Evolutionary conservation across 2,797 vertebrate genomes (phyloP).

Genomic region (Centroberyx gerrardi): DNA sequence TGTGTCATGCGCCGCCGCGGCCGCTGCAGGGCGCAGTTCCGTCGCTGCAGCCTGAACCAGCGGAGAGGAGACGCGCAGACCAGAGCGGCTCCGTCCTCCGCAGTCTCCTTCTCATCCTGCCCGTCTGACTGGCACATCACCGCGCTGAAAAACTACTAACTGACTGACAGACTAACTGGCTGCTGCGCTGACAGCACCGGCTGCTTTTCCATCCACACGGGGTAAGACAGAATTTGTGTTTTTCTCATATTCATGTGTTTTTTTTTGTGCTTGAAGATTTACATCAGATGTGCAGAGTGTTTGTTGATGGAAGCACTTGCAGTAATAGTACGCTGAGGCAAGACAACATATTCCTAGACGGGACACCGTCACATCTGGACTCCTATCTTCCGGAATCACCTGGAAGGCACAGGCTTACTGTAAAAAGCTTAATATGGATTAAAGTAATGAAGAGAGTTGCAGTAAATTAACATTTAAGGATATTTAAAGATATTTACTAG

Average conservation of each 20-base stretch:
- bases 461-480: background rate
- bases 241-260: background rate
- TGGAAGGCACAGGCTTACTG: background rate
- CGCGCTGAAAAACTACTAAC: conserved; percentile 9
- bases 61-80: conserved; percentile 53
- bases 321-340: conserved; percentile 30
- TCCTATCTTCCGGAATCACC: background rate
- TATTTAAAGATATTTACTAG: conserved; percentile 2
- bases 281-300: conserved; percentile 32
- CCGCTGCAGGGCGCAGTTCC: conserved; percentile 77
- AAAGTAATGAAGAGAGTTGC: background rate
- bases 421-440: background rate
- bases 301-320: conserved; percentile 44
- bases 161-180: conserved; percentile 3
- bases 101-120: conserved; percentile 77
- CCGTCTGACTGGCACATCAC: conserved; percentile 9
- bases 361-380: conserved; percentile 48
- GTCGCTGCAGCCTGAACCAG: conserved; percentile 41
- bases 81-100: conserved; percentile 73
- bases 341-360: conserved; percentile 41
- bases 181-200: conserved; percentile 13
- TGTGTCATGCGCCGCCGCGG: conserved; percentile 15
- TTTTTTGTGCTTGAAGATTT: background rate
- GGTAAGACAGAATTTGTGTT: conserved; percentile 64
- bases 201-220: conserved; percentile 51